Conservation (phyloP, 2,113 vertebrate species). For the Colinus virginianus region DNA sequence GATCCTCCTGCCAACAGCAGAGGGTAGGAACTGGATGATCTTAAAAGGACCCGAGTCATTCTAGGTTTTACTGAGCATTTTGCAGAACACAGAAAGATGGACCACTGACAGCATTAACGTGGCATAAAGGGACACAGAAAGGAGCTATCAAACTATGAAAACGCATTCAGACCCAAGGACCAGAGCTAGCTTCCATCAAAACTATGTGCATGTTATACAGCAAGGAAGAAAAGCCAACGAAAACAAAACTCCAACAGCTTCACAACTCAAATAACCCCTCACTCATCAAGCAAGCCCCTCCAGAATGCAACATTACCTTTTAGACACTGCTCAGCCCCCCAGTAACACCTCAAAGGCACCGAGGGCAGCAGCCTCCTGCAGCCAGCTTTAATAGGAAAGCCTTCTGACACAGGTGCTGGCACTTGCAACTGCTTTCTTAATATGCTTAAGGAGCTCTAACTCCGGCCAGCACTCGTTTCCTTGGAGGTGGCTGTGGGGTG, state of each 20-base stretch:
- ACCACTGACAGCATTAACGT: not conserved
- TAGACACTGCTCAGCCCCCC: fast-evolving
- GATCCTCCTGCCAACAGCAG: too few species aligned
- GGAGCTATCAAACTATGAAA: not conserved
- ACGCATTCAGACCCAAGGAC: fast-evolving
- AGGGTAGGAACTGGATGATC: too few species aligned
- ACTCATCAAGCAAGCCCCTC: not conserved
- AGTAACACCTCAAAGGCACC: fast-evolving
- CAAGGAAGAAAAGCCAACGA: not conserved
- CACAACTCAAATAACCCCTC: not conserved
- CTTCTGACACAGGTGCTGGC: not conserved
- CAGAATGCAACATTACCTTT: fast-evolving
- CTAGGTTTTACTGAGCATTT: not conserved
- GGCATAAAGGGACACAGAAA: not conserved
- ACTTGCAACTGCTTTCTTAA: not conserved
- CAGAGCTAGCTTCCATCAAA: fast-evolving
- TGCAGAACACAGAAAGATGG: not conserved
- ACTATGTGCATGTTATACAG: fast-evolving
- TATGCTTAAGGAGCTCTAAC: fast-evolving
- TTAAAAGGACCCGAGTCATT: too few species aligned
- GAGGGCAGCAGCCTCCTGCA: not conserved
- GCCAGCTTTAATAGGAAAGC: not conserved
- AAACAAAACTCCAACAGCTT: too few species aligned
- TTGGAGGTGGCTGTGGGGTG: not conserved
- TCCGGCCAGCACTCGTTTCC: fast-evolving